A percentile compares a stretch with the other conserved stretches of the same genome.
Conservation (phyloP, 1,140 invertebrate species). For the Orchesella cincta region DNA sequence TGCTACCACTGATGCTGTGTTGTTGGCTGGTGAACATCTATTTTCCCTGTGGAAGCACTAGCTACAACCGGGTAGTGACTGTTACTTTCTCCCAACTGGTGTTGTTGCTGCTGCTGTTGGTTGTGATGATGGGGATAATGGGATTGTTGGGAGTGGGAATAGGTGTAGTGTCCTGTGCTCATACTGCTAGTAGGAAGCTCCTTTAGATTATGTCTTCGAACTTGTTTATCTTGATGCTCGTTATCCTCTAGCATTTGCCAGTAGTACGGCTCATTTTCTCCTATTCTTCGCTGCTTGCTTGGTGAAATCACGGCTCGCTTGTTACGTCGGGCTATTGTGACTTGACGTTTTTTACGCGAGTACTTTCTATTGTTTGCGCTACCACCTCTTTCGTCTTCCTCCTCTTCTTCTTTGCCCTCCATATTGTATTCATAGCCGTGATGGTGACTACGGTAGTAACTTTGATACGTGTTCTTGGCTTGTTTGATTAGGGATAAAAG, state of each 20-base stretch:
- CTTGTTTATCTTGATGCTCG: neutral
- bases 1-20: neutral
- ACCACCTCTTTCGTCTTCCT: neutral
- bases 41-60: slow-evolving; percentile 12
- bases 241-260: slow-evolving; percentile 26
- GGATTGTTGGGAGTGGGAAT: neutral
- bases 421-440: neutral
- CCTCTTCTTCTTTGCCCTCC: neutral
- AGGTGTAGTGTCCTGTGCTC: neutral
- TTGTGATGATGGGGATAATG: neutral
- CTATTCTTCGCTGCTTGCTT: neutral
- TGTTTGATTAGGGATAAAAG: slow-evolving; percentile 26
- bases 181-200: no score
- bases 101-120: neutral
- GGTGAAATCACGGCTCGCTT: neutral
- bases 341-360: neutral
- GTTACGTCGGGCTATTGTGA: neutral
- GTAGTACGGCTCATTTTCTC: slow-evolving; percentile 26
- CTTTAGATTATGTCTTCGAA: neutral
- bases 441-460: neutral
- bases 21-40: neutral
- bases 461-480: slow-evolving; percentile 11
- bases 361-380: neutral
- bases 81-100: neutral
- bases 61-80: neutral